Evolutionary conservation across 2,888 invertebrate genomes (phyloP).

Genomic region (Drosophila neotestacea): DNA sequence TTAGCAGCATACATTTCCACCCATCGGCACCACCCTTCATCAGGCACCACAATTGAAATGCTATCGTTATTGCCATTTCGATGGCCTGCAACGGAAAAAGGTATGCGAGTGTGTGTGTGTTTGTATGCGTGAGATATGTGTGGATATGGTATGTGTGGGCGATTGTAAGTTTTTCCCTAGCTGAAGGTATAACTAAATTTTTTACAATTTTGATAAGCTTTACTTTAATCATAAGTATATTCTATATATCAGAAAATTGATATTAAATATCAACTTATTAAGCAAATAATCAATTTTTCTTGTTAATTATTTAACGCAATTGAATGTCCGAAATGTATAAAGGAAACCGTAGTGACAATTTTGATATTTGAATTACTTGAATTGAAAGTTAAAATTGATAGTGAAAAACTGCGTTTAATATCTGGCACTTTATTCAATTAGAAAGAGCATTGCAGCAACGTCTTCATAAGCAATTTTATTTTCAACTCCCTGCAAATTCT

Average conservation of each 20-base stretch:
- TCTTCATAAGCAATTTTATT: neutral
- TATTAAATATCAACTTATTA: too few species aligned
- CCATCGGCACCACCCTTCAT: constrained; percentile 23
- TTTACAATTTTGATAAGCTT: constrained; percentile 4
- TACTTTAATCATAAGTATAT: neutral
- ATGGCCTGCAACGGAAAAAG: constrained; percentile 33
- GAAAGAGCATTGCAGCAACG: constrained; percentile 6
- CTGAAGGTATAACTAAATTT: neutral
- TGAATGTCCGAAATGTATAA: neutral
- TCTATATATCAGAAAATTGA: neutral
- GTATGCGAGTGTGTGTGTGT: neutral
- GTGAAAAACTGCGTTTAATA: neutral
- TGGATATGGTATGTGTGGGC: neutral
- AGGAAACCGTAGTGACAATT: neutral
- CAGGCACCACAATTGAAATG: constrained; percentile 68
- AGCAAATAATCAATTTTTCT: too few species aligned
- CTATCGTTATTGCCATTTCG: constrained; percentile 70
- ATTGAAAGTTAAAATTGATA: too few species aligned
- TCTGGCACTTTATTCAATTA: neutral
- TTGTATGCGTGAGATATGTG: neutral
- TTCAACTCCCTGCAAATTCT: neutral
- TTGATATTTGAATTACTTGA: too few species aligned
- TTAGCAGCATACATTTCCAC: constrained; percentile 28
- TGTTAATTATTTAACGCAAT: too few species aligned
- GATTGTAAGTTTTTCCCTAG: constrained; percentile 10